Percentiles rank a stretch among this genome's conserved stretches.
These are phyloP conservation scores for Ispidina picta DNA, from an alignment of 2,797 vertebrate species.

Conservation along the genomic window DNA sequence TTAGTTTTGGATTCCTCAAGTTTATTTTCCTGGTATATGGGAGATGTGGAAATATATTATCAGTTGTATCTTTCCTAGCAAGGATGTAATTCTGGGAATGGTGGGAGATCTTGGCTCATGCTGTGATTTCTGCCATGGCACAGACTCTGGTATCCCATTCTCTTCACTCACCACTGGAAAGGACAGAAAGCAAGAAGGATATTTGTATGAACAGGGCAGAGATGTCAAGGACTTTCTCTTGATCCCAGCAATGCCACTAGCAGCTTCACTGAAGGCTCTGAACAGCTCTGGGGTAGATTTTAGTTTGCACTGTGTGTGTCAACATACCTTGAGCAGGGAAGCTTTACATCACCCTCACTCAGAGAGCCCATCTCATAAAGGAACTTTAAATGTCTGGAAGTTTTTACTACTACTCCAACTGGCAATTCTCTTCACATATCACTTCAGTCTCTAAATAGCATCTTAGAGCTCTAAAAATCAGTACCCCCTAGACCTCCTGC, in stretches of 20 bases:
- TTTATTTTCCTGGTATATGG: not conserved
- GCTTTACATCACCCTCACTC: not conserved
- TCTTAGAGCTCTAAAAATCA: slow-evolving; percentile 39
- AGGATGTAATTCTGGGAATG: not conserved
- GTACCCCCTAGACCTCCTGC: slow-evolving; percentile 35
- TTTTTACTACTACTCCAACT: not conserved
- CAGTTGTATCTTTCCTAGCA: not conserved
- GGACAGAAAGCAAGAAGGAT: not conserved
- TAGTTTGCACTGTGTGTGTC: not conserved
- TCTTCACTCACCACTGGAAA: not conserved
- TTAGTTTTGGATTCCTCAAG: not conserved
- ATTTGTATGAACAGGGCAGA: not conserved
- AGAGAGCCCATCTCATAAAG: not conserved
- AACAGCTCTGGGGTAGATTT: not conserved
- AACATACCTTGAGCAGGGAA: not conserved
- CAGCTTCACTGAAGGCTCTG: not conserved
- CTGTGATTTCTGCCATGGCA: not conserved
- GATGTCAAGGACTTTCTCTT: not conserved
- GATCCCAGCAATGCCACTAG: not conserved
- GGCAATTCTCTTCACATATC: slow-evolving; percentile 6
- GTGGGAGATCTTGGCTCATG: not conserved
- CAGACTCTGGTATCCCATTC: not conserved
- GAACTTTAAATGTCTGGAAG: not conserved
- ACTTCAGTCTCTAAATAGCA: not conserved
- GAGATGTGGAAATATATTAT: not conserved